Conservation (phyloP, 1,140 invertebrate species). For the Andricus grossulariae region DNA sequence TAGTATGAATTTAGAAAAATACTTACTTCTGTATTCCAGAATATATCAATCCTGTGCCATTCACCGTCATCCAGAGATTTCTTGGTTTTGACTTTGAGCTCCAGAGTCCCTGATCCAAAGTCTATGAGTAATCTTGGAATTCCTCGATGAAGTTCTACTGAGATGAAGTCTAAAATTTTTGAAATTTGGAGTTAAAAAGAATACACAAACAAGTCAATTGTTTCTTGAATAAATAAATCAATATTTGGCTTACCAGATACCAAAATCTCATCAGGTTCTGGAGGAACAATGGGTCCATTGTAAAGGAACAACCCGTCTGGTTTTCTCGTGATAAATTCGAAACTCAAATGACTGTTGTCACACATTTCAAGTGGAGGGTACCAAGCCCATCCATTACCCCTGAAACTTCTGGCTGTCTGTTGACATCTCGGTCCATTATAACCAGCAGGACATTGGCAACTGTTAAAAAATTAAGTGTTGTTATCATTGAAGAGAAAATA, state of each 20-base stretch:
- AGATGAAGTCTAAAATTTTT: constrained; percentile 86
- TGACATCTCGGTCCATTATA: constrained; percentile 97
- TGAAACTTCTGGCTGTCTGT: constrained; percentile 94
- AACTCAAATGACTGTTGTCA: constrained; percentile 93
- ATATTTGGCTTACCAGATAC: constrained; percentile 80
- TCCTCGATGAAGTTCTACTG: constrained; percentile 92
- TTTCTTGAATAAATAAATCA: neutral
- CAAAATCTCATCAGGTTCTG: constrained; percentile 90
- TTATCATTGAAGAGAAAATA: neutral
- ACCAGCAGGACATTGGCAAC: constrained; percentile 92
- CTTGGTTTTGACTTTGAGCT: constrained; percentile 91
- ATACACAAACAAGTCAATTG: neutral
- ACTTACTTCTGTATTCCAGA: constrained; percentile 91
- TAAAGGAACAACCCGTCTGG: constrained; percentile 95
- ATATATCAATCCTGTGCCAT: constrained; percentile 97
- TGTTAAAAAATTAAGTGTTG: constrained; percentile 54
- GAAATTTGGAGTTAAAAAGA: neutral
- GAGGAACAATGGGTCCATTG: constrained; percentile 96
- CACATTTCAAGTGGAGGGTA: constrained; percentile 97
- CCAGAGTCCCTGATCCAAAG: constrained; percentile 95
- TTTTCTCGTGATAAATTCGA: constrained; percentile 95
- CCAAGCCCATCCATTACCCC: constrained; percentile 96
- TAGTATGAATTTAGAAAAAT: neutral
- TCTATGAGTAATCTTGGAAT: constrained; percentile 93
- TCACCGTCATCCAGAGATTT: constrained; percentile 93